Conservation (phyloP, 64 coral and sea anemone species). For the Pachyseris speciosa region DNA sequence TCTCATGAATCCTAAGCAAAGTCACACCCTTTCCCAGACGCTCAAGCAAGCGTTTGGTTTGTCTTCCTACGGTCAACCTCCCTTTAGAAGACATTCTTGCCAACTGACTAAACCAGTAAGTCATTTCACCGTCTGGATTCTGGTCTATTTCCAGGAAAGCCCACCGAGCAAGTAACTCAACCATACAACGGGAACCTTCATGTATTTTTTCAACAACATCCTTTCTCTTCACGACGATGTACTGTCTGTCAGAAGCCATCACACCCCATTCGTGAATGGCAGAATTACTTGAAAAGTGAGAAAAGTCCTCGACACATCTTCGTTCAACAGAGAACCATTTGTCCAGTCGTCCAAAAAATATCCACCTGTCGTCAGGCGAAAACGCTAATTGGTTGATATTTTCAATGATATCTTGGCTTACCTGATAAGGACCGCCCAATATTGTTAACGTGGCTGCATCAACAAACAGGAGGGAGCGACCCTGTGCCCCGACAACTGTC, state of each 20-base stretch:
- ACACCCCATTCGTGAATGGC: neutral
- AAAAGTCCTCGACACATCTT: neutral
- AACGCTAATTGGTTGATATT: neutral
- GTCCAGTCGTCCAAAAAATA: conserved; percentile 6
- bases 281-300: neutral
- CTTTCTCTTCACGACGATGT: neutral
- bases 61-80: neutral
- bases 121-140: neutral
- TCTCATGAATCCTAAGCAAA: neutral
- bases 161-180: neutral
- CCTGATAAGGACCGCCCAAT: neutral
- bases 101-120: neutral
- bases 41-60: neutral
- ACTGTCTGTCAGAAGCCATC: neutral
- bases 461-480: no score
- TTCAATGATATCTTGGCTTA: neutral
- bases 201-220: no score
- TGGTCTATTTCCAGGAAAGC: neutral
- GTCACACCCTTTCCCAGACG: neutral
- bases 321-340: conserved; percentile 32
- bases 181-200: neutral
- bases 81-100: no score
- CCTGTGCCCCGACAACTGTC: neutral
- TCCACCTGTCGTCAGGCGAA: neutral
- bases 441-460: neutral